Percentiles rank a stretch among this genome's conserved stretches.
Conservation (phyloP, 2,888 invertebrate species). For the Ferrisia virgata region DNA sequence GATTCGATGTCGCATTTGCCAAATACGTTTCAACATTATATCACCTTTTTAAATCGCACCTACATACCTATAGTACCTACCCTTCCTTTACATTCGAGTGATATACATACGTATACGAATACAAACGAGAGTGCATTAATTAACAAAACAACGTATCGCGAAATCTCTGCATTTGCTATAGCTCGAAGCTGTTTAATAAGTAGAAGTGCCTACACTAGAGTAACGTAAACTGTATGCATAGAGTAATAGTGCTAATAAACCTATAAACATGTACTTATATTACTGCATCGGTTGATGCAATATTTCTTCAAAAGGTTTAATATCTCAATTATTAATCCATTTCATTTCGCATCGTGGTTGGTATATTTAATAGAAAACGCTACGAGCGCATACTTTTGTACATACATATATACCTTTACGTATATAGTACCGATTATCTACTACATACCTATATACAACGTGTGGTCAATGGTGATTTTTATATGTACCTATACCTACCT, state of each 20-base stretch:
- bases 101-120: too few species aligned
- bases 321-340: conserved; percentile 1
- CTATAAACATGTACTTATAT: background rate
- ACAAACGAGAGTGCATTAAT: background rate
- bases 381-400: too few species aligned
- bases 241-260: background rate
- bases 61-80: too few species aligned
- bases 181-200: background rate
- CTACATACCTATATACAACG: too few species aligned
- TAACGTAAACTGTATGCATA: background rate
- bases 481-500: too few species aligned
- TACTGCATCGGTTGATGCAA: background rate
- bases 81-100: too few species aligned
- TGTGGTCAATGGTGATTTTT: background rate
- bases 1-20: background rate
- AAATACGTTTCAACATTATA: background rate
- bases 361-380: background rate
- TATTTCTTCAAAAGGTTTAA: background rate
- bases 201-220: background rate
- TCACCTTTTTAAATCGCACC: background rate
- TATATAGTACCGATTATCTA: too few species aligned
- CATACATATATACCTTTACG: too few species aligned
- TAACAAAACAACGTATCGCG: background rate
- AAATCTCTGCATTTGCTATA: background rate
- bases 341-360: background rate